Percentiles rank a stretch among this genome's conserved stretches.
phyloP scores from a whole-genome alignment of 2,113 vertebrate species.

The Acinonyx jubatus region DNA sequence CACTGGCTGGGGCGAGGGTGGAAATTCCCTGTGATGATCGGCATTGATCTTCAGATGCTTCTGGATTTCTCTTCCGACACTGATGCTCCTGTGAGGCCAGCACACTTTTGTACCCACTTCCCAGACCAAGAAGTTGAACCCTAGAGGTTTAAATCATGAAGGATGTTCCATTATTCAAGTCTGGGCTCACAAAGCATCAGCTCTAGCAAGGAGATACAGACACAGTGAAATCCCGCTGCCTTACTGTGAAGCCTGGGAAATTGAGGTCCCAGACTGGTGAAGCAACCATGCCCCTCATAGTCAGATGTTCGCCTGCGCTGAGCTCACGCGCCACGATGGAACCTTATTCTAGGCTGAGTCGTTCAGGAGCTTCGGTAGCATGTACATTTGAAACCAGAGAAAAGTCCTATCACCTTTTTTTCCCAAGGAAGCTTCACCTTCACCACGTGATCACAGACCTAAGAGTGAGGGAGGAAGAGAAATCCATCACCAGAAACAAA shows the following conservation, averaged over 20 bases:
- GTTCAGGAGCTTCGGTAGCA: neutral
- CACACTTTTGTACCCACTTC: neutral
- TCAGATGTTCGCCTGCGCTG: fast-evolving
- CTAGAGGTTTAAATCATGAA: neutral
- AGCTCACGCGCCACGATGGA: too few relatives aligned
- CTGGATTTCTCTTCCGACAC: too few relatives aligned
- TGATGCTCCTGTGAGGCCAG: neutral
- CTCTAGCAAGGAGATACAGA: neutral
- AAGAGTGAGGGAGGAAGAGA: neutral
- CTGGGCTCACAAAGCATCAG: neutral
- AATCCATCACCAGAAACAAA: neutral
- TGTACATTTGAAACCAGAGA: neutral
- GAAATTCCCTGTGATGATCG: neutral
- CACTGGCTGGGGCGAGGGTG: neutral
- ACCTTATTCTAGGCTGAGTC: neutral
- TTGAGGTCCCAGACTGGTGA: neutral
- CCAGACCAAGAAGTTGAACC: neutral
- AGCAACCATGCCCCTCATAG: fast-evolving
- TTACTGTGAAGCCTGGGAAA: neutral
- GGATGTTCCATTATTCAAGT: neutral
- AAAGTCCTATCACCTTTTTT: neutral
- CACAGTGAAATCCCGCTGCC: neutral
- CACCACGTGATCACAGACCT: neutral
- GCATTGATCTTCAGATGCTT: neutral
- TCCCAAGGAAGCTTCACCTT: neutral